Conservation (phyloP, 2,888 invertebrate genomes). For the Baccha elongata region DNA sequence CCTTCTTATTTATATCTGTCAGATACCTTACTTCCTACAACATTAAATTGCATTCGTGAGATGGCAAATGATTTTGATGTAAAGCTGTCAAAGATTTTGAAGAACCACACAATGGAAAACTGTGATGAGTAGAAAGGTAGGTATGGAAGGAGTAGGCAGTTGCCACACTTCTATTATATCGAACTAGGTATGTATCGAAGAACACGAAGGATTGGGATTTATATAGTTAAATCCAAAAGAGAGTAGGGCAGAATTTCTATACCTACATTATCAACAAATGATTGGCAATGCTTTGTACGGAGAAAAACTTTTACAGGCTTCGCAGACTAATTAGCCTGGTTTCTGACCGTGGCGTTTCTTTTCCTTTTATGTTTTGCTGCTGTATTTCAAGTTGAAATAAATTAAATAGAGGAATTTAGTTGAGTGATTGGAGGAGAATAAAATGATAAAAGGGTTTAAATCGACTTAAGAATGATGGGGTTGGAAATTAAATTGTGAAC, state of each 20-base stretch:
- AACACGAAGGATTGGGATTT: constrained; percentile 46
- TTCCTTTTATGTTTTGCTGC: constrained; percentile 13
- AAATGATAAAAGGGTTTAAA: constrained; percentile 43
- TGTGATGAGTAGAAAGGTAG: constrained; percentile 8
- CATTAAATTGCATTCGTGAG: constrained; percentile 56
- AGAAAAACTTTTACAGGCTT: constrained; percentile 62
- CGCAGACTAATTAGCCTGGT: constrained; percentile 66
- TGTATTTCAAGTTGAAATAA: constrained; percentile 32
- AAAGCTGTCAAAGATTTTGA: constrained; percentile 63
- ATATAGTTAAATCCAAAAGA: neutral
- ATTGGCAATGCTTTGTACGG: constrained; percentile 29
- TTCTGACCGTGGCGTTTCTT: constrained; percentile 48
- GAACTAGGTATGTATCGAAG: too few relatives aligned
- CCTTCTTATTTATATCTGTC: constrained; percentile 8
- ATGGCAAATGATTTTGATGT: constrained; percentile 57
- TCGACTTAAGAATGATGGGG: neutral
- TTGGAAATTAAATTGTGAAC: constrained; percentile 50
- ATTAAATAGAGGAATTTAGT: constrained; percentile 38
- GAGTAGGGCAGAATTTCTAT: constrained; percentile 31
- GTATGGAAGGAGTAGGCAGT: constrained; percentile 31
- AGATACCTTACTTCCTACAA: constrained; percentile 14
- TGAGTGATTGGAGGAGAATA: constrained; percentile 12
- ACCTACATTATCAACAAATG: neutral
- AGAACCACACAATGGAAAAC: constrained; percentile 19
- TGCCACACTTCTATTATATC: constrained; percentile 14